A percentile compares a stretch with the other conserved stretches of the same genome.
Evolutionary conservation across 1,140 invertebrate genomes (phyloP).

Genomic region (Cyphomyrmex costatus): DNA sequence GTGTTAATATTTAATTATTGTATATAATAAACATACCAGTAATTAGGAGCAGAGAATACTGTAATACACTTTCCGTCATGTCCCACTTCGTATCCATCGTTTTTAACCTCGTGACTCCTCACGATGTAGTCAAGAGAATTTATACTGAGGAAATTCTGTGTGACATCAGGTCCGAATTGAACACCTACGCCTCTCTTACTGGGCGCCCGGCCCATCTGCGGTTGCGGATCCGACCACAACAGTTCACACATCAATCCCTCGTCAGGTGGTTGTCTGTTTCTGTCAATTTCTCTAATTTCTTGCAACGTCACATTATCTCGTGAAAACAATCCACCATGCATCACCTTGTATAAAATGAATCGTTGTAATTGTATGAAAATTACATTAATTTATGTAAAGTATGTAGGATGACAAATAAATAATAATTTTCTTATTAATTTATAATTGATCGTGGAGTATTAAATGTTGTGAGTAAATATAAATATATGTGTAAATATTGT

Average conservation of each 20-base stretch:
- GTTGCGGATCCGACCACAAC: conserved; percentile 99
- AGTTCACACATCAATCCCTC: conserved; percentile 98
- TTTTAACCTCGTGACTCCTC: conserved; percentile 99
- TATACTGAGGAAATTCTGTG: conserved; percentile 93
- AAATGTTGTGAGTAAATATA: neutral
- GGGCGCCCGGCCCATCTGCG: conserved; percentile 93
- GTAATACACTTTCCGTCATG: conserved; percentile 98
- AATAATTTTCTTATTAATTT: neutral
- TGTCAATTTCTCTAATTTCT: conserved; percentile 95
- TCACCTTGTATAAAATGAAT: conserved; percentile 88
- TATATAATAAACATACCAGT: conserved; percentile 91
- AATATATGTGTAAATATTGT: no score
- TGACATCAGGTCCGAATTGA: conserved; percentile 99
- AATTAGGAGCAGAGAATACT: conserved; percentile 99
- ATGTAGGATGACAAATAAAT: neutral
- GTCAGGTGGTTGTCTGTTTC: conserved; percentile 98
- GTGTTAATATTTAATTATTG: neutral
- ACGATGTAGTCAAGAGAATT: conserved; percentile 98
- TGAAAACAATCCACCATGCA: conserved; percentile 98
- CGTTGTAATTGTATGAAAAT: conserved; percentile 16
- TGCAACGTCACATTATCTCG: conserved; percentile 96
- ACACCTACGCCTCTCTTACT: conserved; percentile 99
- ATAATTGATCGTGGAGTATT: neutral
- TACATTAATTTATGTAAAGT: neutral
- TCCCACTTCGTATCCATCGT: conserved; percentile 97